Conservation (phyloP, 1,140 invertebrate genomes). For the Acromyrmex echinatior region DNA sequence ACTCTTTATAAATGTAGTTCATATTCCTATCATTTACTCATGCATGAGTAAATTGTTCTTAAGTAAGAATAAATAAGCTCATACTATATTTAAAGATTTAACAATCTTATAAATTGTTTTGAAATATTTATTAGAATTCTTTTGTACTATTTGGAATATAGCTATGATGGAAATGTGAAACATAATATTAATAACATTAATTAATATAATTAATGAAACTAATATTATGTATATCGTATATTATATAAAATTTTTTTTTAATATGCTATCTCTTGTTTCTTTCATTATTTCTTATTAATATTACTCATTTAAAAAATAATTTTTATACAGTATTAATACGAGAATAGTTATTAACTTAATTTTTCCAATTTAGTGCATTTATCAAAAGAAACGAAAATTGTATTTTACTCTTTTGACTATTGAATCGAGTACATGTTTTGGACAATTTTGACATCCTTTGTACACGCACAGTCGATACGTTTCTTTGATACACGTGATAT, state of each 20-base stretch:
- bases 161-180: neutral
- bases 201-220: neutral
- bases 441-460: slow-evolving; percentile 32
- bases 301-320: neutral
- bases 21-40: neutral
- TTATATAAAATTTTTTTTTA: slow-evolving; percentile 18
- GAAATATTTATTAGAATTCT: neutral
- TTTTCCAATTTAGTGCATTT: neutral
- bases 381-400: slow-evolving; percentile 13
- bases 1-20: neutral
- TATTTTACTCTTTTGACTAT: slow-evolving; percentile 2
- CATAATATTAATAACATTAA: neutral
- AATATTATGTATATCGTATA: neutral
- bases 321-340: neutral
- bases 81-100: neutral
- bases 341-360: too few species aligned
- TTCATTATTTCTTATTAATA: neutral
- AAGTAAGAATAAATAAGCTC: neutral
- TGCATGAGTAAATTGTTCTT: neutral
- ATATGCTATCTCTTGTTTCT: neutral
- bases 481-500: slow-evolving; percentile 41
- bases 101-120: neutral
- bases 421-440: neutral
- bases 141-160: neutral
- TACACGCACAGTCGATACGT: slow-evolving; percentile 27